Conservation (phyloP, 2,888 invertebrate species). For the Plagiodera versicolora region DNA sequence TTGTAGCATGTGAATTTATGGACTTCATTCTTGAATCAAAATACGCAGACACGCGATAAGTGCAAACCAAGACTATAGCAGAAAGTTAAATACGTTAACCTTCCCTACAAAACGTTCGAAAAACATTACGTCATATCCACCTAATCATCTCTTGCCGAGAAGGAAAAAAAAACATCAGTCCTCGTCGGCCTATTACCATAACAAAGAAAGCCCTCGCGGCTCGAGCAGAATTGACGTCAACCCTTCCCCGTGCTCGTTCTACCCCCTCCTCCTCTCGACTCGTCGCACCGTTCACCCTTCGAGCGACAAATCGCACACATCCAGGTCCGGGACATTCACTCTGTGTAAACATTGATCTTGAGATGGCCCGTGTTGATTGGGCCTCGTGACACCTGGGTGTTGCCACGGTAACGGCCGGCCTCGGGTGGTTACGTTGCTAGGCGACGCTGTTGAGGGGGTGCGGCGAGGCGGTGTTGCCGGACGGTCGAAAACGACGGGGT, state of each 20-base stretch:
- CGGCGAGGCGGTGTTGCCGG: not conserved
- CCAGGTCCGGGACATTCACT: slow-evolving; percentile 30
- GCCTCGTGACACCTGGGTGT: slow-evolving; percentile 55
- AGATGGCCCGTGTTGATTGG: slow-evolving; percentile 56
- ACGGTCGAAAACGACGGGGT: not conserved
- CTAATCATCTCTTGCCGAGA: too few relatives aligned
- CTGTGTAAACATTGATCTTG: slow-evolving; percentile 55
- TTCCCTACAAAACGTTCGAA: too few relatives aligned
- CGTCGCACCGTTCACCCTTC: slow-evolving; percentile 18
- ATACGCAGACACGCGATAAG: too few relatives aligned
- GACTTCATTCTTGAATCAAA: too few relatives aligned
- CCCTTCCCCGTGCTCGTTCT: slow-evolving; percentile 6
- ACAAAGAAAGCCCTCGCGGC: slow-evolving; percentile 8
- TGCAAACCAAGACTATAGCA: too few relatives aligned
- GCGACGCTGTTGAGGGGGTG: slow-evolving; percentile 29
- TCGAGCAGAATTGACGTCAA: slow-evolving; percentile 19
- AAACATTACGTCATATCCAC: too few relatives aligned
- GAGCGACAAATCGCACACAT: slow-evolving; percentile 35
- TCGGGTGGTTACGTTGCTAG: slow-evolving; percentile 43
- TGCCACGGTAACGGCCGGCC: slow-evolving; percentile 49
- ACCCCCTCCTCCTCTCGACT: slow-evolving; percentile 10
- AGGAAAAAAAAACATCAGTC: too few relatives aligned
- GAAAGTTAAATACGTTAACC: too few relatives aligned
- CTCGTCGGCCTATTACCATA: not conserved
- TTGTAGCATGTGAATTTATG: too few relatives aligned